Conservation (phyloP, 30 jellyfish, hydroid and myxozoan species). For the Aurelia sp. region DNA sequence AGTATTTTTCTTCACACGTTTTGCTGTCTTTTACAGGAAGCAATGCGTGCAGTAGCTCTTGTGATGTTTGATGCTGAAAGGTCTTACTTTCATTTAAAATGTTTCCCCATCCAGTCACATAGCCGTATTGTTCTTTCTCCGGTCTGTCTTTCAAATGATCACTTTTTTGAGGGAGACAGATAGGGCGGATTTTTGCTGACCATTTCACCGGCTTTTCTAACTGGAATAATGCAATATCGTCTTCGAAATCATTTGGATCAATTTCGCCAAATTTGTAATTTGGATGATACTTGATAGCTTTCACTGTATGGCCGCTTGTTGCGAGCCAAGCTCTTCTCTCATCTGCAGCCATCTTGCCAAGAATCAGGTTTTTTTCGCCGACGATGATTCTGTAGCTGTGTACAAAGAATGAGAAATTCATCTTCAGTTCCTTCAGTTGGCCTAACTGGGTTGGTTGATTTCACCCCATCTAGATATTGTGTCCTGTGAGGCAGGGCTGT, state of each 20-base stretch:
- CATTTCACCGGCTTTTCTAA: slow-evolving; percentile 49
- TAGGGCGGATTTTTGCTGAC: slow-evolving; percentile 52
- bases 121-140: slow-evolving; percentile 9
- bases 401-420: not conserved
- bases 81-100: not conserved
- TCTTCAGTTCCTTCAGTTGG: too few species aligned
- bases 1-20: slow-evolving; percentile 29
- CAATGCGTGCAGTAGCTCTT: not conserved
- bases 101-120: slow-evolving; percentile 76
- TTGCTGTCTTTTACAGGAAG: slow-evolving; percentile 32
- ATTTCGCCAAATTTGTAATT: slow-evolving; percentile 10
- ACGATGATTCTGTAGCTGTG: slow-evolving; percentile 40
- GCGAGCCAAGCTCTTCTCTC: slow-evolving; percentile 17
- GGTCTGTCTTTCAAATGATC: slow-evolving; percentile 3
- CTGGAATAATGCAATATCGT: slow-evolving; percentile 60
- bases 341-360: not conserved
- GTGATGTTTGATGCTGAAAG: not conserved
- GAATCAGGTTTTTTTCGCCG: slow-evolving; percentile 15
- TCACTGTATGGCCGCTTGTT: slow-evolving; percentile 2
- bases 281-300: slow-evolving; percentile 22
- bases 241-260: not conserved
- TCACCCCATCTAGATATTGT: too few species aligned
- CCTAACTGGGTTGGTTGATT: too few species aligned
- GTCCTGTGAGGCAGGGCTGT: too few species aligned
- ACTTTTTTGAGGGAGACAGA: slow-evolving; percentile 52